These are phyloP conservation scores for Lymantria monacha DNA, from an alignment of 2,888 invertebrate genomes.

Conservation along the genomic window DNA sequence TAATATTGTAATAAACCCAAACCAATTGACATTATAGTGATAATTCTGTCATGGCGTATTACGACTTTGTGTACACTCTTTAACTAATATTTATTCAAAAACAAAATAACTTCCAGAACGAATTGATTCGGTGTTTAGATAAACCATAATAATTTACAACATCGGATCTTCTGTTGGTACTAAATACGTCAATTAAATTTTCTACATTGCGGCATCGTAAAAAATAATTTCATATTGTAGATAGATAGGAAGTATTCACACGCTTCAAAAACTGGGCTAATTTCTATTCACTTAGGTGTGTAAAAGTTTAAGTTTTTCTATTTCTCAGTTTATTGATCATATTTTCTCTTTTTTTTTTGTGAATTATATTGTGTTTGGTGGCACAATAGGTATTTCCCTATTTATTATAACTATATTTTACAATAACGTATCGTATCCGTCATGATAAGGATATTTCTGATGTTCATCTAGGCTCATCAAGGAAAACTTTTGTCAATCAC, in stretches of 20 bases:
- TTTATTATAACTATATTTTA: too few relatives aligned
- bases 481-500: too few relatives aligned
- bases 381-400: too few relatives aligned
- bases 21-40: too few relatives aligned
- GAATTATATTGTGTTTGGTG: too few relatives aligned
- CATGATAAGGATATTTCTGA: too few relatives aligned
- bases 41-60: constrained; percentile 1
- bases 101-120: constrained; percentile 21
- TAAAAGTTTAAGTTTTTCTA: background rate
- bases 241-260: constrained; percentile 12
- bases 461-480: too few relatives aligned
- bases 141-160: constrained; percentile 22
- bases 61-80: constrained; percentile 14
- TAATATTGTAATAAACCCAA: background rate
- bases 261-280: constrained; percentile 37
- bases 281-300: constrained; percentile 8
- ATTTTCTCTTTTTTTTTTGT: too few relatives aligned
- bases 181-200: constrained; percentile 11
- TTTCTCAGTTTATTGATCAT: too few relatives aligned
- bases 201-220: constrained; percentile 6
- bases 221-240: constrained; percentile 14
- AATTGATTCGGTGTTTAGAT: constrained; percentile 19
- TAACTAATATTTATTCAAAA: constrained; percentile 22
- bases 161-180: constrained; percentile 5
- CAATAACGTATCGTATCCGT: too few relatives aligned